Base-by-base conservation (phyloP, 2,797 vertebrate species). In the Gambelia wislizenii region DNA sequence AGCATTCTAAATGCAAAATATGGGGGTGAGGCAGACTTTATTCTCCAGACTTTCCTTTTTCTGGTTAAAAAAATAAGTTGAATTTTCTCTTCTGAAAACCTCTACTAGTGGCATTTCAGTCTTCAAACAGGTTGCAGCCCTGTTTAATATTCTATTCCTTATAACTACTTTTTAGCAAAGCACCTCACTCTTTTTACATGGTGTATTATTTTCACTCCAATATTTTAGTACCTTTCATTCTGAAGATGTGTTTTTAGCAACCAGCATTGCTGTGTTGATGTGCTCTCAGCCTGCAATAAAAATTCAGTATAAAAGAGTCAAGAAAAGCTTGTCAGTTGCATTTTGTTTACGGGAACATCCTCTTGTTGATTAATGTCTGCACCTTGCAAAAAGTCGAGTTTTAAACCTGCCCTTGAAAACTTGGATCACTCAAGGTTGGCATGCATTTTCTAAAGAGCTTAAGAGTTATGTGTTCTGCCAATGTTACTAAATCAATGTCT, bases 371-470 rank as follows among this genome's bases (percentile, higher is more conserved):
- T 94, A 94, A 95, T 94, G 85, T 20, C 52, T 94, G 84, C 89
- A 59, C 18, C 8, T 90, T 91, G 92, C 91, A 70, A 92, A 72
- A 96, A 93, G 27, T 30, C 16, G 84, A 84, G 89, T 94, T 94
- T 87, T 89, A 92, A 92, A 94, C 91, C 86, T 92, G 89, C 83
- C 92, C 89, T 95, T 95, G 93, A 93, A 91, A 95, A 76, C 42
- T 81, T 0, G 0, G 74, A 90, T 94, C 42, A n/a, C 61, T 87
- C 89, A 74, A 90, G 42, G 4, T 27, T 91, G 83, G 12, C 18
- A 1, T 86, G 49, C 87, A 85, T 91, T 92, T 94, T 92, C 79
- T 61, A 89, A 80, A 61, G 42, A 89, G 39, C 84, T 93, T 84
- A 92, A 89, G 79, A 91, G 81, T 89, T 88, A 56, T 25, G 6